Percentiles rank a stretch among this genome's conserved stretches.
phyloP scores from a whole-genome alignment of 2,888 invertebrate species.

The Ypsolopha scabrella region DNA sequence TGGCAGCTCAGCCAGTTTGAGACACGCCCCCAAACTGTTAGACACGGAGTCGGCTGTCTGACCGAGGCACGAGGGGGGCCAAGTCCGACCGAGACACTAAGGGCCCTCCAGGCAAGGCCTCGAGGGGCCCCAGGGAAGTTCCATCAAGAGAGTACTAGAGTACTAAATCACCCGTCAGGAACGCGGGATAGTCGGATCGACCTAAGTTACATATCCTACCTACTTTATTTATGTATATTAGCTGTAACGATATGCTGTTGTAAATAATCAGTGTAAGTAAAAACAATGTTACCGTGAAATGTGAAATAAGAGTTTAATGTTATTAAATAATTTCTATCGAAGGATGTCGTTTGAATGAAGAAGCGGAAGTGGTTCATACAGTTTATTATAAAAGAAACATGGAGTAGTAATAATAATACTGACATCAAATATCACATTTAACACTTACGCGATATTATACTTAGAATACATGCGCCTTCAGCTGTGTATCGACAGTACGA shows the following conservation, averaged over 20 bases:
- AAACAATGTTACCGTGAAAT: constrained; percentile 69
- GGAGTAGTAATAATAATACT: constrained; percentile 4
- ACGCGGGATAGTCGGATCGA: not conserved
- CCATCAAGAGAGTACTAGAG: not conserved
- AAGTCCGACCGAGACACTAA: not conserved
- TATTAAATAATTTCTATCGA: constrained; percentile 70
- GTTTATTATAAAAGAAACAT: constrained; percentile 4
- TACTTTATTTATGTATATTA: constrained; percentile 8
- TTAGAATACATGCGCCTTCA: not conserved
- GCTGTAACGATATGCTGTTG: constrained; percentile 20
- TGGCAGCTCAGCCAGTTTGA: constrained; percentile 66
- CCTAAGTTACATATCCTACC: not conserved
- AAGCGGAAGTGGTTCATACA: not conserved
- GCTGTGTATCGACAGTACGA: too few relatives aligned
- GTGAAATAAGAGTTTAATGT: constrained; percentile 71
- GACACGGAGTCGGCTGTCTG: constrained; percentile 63
- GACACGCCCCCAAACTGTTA: constrained; percentile 54
- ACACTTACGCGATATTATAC: not conserved
- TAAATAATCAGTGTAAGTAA: constrained; percentile 69
- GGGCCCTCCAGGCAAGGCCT: not conserved
- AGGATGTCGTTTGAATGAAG: constrained; percentile 29
- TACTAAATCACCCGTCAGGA: not conserved
- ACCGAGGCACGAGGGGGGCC: constrained; percentile 12
- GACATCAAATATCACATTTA: constrained; percentile 6
- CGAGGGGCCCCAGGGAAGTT: not conserved